Base-by-base conservation (phyloP, 1,140 invertebrate genomes). In the Zaprionus nigranus region DNA sequence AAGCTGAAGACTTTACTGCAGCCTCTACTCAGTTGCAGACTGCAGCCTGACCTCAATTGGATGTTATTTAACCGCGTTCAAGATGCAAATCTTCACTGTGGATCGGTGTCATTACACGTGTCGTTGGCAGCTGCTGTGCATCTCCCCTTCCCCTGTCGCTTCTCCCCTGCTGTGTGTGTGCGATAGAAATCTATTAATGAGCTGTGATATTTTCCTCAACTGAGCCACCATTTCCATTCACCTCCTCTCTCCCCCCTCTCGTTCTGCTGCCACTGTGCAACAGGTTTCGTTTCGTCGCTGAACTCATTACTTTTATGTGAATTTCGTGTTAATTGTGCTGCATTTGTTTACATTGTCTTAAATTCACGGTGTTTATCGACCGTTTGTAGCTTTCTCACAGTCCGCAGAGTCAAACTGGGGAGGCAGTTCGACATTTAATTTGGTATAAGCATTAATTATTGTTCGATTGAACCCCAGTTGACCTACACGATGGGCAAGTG, bases 341-440 rank as follows among this genome's bases (percentile, higher is more conserved):
- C 81, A 88, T 84, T 87, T 88, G 81, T 83, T 87, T 84, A 84
- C 83, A 87, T 83, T 88, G 79, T 77, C 84, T 88, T 88, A 70
- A 87, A 87, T 75, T 75, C 78, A 70, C 26, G 53, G 69, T 71
- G 66, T 84, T 87, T 83, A 83, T 87, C 75, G 80, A 54, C 77
- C 43, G 60, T 77, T 59, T 65, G 69, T 17, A 40, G 43, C 78
- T 81, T 87, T 87, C 84, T 87, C 83, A 87, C 83, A 79, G 74
- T 62, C 40, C 6, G 2, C 40, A 46, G 40, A 17, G 40, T 2
- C 40, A 1, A n/a, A 15, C 12, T 38, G n/a, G 3, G 40, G 60
- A 53, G 51, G 40, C 53, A 58, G 40, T 36, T 64, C 63, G 20
- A 24, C 20, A 51, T 51, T 51, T 20, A 51, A 51, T 51, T 51